phyloP scores from a whole-genome alignment of 2,113 vertebrate species.

The Cricetomys ansorgei region DNA sequence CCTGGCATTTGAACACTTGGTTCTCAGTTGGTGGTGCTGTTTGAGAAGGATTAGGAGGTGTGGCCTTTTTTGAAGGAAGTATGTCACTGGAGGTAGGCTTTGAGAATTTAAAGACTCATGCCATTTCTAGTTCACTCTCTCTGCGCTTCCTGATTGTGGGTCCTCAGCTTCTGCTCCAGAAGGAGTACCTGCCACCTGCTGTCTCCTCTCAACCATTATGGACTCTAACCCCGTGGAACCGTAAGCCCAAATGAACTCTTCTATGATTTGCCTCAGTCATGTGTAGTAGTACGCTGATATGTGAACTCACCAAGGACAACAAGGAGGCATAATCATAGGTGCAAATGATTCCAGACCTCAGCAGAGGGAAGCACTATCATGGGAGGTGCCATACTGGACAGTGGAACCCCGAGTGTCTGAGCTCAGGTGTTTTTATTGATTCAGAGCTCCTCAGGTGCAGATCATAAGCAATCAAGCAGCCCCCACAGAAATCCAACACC shows the following conservation, averaged over 20 bases:
- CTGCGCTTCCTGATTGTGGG: not conserved
- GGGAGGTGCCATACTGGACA: too few relatives aligned
- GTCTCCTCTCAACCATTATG: too few relatives aligned
- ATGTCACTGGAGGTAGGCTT: not conserved
- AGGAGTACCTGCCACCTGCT: not conserved
- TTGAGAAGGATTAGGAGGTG: not conserved
- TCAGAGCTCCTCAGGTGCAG: too few relatives aligned
- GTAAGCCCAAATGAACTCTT: not conserved
- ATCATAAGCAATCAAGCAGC: too few relatives aligned
- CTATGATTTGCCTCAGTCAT: not conserved
- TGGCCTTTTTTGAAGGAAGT: not conserved
- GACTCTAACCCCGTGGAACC: not conserved
- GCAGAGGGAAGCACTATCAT: too few relatives aligned
- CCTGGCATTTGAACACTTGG: not conserved
- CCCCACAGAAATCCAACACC: too few relatives aligned
- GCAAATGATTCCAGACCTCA: too few relatives aligned
- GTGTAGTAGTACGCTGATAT: too few relatives aligned
- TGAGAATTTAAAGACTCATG: not conserved
- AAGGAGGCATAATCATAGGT: too few relatives aligned
- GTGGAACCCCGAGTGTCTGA: too few relatives aligned
- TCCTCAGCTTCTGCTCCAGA: not conserved
- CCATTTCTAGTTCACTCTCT: not conserved
- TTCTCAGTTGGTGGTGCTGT: not conserved
- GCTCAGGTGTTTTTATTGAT: too few relatives aligned
- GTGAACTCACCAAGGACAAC: too few relatives aligned